These are phyloP conservation scores for Oophaga sylvatica DNA, from an alignment of 2,797 vertebrate genomes.

Conservation along the genomic window DNA sequence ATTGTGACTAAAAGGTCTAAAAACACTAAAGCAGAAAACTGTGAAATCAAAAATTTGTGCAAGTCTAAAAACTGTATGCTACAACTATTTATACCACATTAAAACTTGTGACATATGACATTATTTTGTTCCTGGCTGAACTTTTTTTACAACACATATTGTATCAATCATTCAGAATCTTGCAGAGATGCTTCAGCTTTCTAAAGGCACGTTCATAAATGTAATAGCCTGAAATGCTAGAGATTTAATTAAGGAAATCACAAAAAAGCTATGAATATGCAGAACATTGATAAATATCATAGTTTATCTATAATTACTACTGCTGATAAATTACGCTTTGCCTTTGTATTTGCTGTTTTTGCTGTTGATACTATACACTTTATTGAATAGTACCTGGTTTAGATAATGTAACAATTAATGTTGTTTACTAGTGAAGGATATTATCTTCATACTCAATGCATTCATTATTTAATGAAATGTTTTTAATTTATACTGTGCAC, in stretches of 20 bases:
- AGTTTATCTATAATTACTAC: no score
- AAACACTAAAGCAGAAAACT: no score
- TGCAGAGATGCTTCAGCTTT: not conserved
- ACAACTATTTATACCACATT: not conserved
- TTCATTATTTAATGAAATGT: not conserved
- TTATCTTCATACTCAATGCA: not conserved
- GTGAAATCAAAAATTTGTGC: no score
- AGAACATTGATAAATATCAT: not conserved
- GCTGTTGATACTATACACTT: not conserved
- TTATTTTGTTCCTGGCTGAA: not conserved
- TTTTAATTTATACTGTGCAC: not conserved
- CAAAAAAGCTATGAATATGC: constrained; percentile 1
- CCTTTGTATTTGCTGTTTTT: not conserved
- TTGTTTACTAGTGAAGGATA: not conserved
- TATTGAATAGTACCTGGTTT: not conserved
- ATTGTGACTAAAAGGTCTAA: no score
- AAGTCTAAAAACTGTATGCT: not conserved
- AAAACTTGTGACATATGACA: not conserved
- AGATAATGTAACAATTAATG: not conserved
- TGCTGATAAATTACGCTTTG: no score
- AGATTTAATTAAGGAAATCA: not conserved
- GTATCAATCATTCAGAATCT: not conserved
- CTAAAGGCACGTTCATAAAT: not conserved
- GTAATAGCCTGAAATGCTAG: not conserved
- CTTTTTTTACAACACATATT: not conserved